These are phyloP conservation scores for Coccyzus lansbergi DNA, from an alignment of 2,797 vertebrate genomes.

Conservation along the genomic window DNA sequence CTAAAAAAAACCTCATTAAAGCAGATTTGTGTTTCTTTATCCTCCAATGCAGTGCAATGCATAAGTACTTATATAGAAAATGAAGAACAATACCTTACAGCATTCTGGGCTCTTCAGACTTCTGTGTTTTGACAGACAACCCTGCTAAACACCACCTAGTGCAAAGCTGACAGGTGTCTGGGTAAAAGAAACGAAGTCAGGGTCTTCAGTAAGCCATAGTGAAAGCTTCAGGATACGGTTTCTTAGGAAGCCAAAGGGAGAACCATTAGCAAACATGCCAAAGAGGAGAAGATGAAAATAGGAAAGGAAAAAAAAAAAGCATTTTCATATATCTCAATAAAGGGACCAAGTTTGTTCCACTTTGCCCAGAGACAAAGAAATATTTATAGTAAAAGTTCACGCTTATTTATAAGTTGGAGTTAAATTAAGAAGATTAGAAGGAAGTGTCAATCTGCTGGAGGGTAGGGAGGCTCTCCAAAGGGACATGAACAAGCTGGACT, in stretches of 20 bases:
- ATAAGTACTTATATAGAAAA: background rate
- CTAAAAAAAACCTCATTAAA: background rate
- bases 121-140: background rate
- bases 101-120: background rate
- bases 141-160: background rate
- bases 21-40: background rate
- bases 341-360: background rate
- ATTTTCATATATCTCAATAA: background rate
- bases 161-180: background rate
- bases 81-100: background rate
- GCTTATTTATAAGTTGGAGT: background rate
- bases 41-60: background rate
- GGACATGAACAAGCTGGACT: too few species aligned
- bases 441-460: too few species aligned
- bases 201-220: background rate
- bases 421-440: background rate
- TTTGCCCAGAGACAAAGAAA: background rate
- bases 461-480: too few species aligned
- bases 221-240: background rate
- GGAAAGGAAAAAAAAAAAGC: too few species aligned
- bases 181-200: background rate
- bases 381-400: background rate
- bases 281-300: background rate
- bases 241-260: background rate
- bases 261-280: background rate